Conservation (phyloP, 2,888 invertebrate genomes). For the Eremobia ochroleuca region DNA sequence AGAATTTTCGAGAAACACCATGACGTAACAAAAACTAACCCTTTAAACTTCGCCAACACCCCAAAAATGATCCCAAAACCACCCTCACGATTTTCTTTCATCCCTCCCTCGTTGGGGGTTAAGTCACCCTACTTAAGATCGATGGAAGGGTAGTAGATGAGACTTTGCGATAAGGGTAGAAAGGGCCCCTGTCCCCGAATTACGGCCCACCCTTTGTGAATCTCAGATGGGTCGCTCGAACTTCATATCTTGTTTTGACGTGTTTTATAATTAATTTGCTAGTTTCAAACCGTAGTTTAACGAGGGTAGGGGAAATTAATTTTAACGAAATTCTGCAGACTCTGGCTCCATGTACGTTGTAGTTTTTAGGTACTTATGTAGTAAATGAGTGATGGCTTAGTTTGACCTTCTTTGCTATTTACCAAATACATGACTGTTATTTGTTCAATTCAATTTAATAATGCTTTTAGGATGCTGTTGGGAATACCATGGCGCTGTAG, state of each 20-base stretch:
- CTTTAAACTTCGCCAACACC: slow-evolving; percentile 79
- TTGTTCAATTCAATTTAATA: too few species aligned
- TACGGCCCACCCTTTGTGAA: slow-evolving; percentile 86
- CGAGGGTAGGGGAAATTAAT: slow-evolving; percentile 83
- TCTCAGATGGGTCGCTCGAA: slow-evolving; percentile 87
- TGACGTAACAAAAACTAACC: slow-evolving; percentile 88
- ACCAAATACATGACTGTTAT: neutral
- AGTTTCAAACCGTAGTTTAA: slow-evolving; percentile 88
- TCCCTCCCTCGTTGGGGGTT: slow-evolving; percentile 84
- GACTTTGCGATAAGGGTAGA: slow-evolving; percentile 89
- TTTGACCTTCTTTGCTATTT: neutral
- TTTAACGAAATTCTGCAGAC: slow-evolving; percentile 76
- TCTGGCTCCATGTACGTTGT: slow-evolving; percentile 32
- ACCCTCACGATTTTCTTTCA: slow-evolving; percentile 88
- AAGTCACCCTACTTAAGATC: slow-evolving; percentile 91
- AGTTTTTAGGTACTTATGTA: slow-evolving; percentile 45
- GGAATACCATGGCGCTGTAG: too few species aligned
- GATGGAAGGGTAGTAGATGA: slow-evolving; percentile 88
- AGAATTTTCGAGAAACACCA: slow-evolving; percentile 66
- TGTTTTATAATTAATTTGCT: slow-evolving; percentile 91
- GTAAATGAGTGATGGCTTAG: slow-evolving; percentile 15
- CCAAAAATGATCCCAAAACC: slow-evolving; percentile 79
- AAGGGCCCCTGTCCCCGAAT: slow-evolving; percentile 82
- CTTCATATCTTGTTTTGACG: slow-evolving; percentile 89
- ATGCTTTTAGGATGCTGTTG: too few species aligned